phyloP scores from a whole-genome alignment of 2,797 vertebrate genomes.

The Buphagus erythrorhynchus region DNA sequence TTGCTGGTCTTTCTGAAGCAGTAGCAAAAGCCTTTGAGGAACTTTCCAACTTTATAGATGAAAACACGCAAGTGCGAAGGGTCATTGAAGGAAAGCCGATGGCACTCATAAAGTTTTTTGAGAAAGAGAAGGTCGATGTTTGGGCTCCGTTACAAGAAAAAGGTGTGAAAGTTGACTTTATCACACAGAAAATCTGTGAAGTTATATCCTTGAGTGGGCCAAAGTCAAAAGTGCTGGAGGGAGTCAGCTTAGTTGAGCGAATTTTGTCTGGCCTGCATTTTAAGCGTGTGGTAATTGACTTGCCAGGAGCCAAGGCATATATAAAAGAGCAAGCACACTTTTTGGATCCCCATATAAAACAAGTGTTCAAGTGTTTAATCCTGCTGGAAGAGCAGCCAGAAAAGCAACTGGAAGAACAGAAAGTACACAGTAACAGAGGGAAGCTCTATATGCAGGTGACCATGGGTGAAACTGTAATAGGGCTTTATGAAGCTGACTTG shows the following conservation, averaged over 20 bases:
- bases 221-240: constrained; percentile 74
- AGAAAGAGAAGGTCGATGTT: constrained; percentile 57
- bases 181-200: background rate
- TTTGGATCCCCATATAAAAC: constrained; percentile 41
- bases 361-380: constrained; percentile 72
- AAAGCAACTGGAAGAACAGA: constrained; percentile 14
- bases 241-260: constrained; percentile 26
- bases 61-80: constrained; percentile 71
- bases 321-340: constrained; percentile 72
- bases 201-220: constrained; percentile 79
- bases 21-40: constrained; percentile 69
- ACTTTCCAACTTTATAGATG: constrained; percentile 75
- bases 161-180: constrained; percentile 72
- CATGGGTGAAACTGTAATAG: constrained; percentile 67
- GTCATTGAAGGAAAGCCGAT: constrained; percentile 59
- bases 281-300: constrained; percentile 70
- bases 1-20: constrained; percentile 77
- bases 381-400: constrained; percentile 74
- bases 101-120: constrained; percentile 77
- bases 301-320: constrained; percentile 83
- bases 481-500: constrained; percentile 78
- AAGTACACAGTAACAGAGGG: background rate
- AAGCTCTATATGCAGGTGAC: background rate
- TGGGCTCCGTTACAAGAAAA: constrained; percentile 31
- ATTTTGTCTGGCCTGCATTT: constrained; percentile 43